A percentile compares a stretch with the other conserved stretches of the same genome.
Evolutionary conservation across 2,113 vertebrate species (phyloP).

Genomic region (Dipodomys stephensi): DNA sequence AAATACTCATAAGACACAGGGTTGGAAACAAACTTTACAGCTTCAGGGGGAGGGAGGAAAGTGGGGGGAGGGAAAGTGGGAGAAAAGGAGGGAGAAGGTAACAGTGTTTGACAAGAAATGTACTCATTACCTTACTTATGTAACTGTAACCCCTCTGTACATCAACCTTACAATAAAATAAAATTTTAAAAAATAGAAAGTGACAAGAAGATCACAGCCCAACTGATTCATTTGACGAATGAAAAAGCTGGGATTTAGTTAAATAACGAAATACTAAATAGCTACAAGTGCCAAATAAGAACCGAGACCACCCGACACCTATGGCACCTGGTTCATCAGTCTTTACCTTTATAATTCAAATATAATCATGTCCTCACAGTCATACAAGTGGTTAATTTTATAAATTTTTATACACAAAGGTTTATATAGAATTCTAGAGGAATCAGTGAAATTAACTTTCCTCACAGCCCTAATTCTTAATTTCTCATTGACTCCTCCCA

Average conservation of each 20-base stretch:
- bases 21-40: background rate
- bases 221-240: conserved; percentile 5
- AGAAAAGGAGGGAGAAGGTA: too few species aligned
- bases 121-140: too few species aligned
- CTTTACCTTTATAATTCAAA: background rate
- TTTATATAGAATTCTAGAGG: background rate
- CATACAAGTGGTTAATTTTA: background rate
- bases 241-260: background rate
- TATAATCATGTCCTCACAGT: background rate
- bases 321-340: background rate
- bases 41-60: too few species aligned
- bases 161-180: too few species aligned
- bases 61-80: too few species aligned
- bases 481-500: conserved; percentile 9
- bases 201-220: background rate
- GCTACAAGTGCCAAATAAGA: background rate
- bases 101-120: too few species aligned
- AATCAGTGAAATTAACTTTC: conserved; percentile 1
- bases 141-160: too few species aligned
- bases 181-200: background rate
- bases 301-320: background rate
- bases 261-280: background rate
- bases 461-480: background rate
- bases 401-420: background rate
- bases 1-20: too few species aligned